Evolutionary conservation across 1,140 invertebrate species (phyloP).

Genomic region (Caenorhabditis inopinata): DNA sequence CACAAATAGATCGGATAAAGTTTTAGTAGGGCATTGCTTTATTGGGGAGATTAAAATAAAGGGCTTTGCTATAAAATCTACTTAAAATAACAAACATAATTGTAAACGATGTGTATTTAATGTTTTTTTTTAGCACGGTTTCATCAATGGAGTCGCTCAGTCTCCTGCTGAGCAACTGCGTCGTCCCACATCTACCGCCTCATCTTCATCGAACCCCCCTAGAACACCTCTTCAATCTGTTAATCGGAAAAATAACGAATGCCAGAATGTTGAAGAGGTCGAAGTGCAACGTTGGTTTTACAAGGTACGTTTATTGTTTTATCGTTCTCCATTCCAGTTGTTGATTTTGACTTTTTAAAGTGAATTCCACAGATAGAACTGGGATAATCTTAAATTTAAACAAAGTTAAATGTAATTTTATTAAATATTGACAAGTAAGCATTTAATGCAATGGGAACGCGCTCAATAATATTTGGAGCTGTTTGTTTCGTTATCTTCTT

Average conservation of each 20-base stretch:
- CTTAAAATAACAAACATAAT: too few relatives aligned
- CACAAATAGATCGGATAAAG: background rate
- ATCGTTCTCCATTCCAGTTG: background rate
- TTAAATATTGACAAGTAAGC: background rate
- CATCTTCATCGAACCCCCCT: background rate
- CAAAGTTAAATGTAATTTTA: background rate
- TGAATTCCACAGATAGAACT: background rate
- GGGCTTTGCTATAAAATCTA: too few relatives aligned
- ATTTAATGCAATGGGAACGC: background rate
- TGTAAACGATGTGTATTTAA: too few relatives aligned
- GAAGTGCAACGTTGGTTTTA: conserved; percentile 3
- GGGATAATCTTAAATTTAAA: too few relatives aligned
- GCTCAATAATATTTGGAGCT: background rate
- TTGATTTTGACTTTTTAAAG: background rate
- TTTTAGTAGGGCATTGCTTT: background rate
- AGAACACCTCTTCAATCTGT: background rate
- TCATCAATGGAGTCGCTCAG: background rate
- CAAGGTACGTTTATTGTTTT: background rate
- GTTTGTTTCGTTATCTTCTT: background rate
- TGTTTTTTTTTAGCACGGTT: background rate
- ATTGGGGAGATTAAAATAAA: too few relatives aligned
- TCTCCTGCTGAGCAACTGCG: background rate
- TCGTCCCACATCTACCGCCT: background rate
- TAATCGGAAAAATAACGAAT: background rate
- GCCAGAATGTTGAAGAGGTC: background rate